phyloP scores from a whole-genome alignment of 2,797 vertebrate genomes.

The Nyctalus aviator region DNA sequence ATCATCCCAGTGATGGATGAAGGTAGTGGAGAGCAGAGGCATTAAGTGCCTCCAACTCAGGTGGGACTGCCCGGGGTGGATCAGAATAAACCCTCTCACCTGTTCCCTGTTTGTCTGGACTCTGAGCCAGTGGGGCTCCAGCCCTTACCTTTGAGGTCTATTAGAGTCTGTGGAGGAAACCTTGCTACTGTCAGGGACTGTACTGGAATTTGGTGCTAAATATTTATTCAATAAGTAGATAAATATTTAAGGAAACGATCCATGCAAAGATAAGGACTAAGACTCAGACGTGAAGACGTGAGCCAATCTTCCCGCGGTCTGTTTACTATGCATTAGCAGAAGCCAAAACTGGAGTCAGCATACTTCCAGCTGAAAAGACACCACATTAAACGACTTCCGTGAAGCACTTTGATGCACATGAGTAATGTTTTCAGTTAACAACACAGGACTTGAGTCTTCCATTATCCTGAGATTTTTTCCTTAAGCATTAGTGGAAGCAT shows the following conservation, averaged over 20 bases:
- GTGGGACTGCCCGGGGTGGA: neutral
- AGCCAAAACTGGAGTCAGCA: slow-evolving; percentile 46
- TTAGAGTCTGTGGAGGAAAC: neutral
- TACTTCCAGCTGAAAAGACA: slow-evolving; percentile 57
- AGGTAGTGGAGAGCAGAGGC: no score
- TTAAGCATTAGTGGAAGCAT: slow-evolving; percentile 26
- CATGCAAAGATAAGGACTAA: neutral
- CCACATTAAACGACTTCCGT: slow-evolving; percentile 61
- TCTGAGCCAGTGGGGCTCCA: neutral
- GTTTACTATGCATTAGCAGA: slow-evolving; percentile 49
- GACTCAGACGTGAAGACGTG: neutral
- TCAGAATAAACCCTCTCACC: neutral
- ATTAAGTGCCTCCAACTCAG: neutral
- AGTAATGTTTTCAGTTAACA: slow-evolving; percentile 76
- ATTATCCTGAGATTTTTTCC: slow-evolving; percentile 58
- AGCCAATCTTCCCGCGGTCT: neutral
- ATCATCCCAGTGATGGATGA: neutral
- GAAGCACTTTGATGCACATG: slow-evolving; percentile 64
- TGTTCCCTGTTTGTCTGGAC: neutral
- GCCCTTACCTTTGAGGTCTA: neutral
- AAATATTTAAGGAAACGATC: neutral
- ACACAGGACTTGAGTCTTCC: slow-evolving; percentile 48
- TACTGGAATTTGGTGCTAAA: neutral
- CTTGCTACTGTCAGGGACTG: neutral
- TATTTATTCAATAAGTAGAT: slow-evolving; percentile 24